A percentile compares a stretch with the other conserved stretches of the same genome.
Conservation (phyloP, 1,140 invertebrate genomes). For the Tigriopus japonicus region DNA sequence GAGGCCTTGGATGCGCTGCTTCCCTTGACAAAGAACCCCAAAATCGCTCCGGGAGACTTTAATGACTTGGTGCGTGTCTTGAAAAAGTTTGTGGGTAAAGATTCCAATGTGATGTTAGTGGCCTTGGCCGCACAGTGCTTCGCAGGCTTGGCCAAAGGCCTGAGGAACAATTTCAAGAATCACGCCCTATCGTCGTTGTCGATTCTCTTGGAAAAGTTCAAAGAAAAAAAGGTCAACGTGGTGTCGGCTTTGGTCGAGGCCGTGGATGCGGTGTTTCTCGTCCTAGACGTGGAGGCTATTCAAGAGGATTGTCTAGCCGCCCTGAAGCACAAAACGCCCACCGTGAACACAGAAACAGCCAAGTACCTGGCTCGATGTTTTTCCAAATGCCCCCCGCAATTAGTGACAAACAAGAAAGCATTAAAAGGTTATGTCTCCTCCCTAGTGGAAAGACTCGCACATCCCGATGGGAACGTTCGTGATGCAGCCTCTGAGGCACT, state of each 20-base stretch:
- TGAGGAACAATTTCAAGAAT: constrained; percentile 67
- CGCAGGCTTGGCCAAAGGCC: constrained; percentile 54
- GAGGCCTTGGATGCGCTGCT: constrained; percentile 67
- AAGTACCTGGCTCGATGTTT: constrained; percentile 69
- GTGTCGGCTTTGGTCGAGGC: constrained; percentile 65
- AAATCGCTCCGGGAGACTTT: constrained; percentile 77
- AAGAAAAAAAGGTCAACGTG: constrained; percentile 87
- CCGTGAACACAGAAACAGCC: constrained; percentile 76
- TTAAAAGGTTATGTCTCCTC: constrained; percentile 62
- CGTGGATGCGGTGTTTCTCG: constrained; percentile 70
- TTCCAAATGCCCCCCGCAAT: constrained; percentile 49
- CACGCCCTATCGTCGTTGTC: constrained; percentile 63
- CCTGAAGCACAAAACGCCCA: constrained; percentile 84
- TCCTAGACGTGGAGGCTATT: constrained; percentile 12
- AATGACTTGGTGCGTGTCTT: constrained; percentile 65
- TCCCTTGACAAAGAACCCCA: constrained; percentile 53
- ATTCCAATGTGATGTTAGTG: constrained; percentile 85
- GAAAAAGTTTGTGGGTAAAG: constrained; percentile 84
- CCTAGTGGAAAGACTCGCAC: constrained; percentile 66
- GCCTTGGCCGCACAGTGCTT: constrained; percentile 67
- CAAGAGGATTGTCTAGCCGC: constrained; percentile 57
- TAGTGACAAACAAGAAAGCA: constrained; percentile 67
- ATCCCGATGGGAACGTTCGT: constrained; percentile 61
- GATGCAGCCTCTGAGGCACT: constrained; percentile 71
- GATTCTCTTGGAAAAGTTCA: constrained; percentile 80